These are phyloP conservation scores for Lagorchestes hirsutus DNA, from an alignment of 2,797 vertebrate genomes.

Conservation along the genomic window DNA sequence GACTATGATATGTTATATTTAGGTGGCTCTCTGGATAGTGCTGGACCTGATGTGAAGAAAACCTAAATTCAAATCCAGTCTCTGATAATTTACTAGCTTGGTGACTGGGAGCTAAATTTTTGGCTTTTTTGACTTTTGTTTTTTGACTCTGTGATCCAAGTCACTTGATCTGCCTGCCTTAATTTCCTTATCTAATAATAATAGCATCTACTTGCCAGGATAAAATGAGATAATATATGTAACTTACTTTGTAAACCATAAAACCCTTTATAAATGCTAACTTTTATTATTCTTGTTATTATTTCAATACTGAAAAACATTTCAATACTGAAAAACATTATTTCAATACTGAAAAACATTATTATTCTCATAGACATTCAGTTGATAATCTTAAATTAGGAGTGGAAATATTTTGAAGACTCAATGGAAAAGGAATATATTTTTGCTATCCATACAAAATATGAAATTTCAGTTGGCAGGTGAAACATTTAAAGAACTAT, in stretches of 20 bases:
- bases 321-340: not conserved
- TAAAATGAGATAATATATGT: not conserved
- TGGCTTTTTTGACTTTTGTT: not conserved
- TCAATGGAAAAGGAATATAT: not conserved
- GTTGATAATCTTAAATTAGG: not conserved
- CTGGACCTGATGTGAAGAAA: not conserved
- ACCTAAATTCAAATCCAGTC: not conserved
- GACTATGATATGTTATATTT: not conserved
- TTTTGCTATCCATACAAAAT: not conserved
- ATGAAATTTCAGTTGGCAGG: not conserved
- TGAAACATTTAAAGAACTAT: slow-evolving; percentile 42
- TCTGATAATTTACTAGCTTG: not conserved
- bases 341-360: not conserved
- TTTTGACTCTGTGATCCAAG: not conserved
- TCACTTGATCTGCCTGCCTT: not conserved
- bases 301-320: not conserved
- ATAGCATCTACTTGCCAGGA: not conserved
- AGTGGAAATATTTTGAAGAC: not conserved
- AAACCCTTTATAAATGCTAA: not conserved
- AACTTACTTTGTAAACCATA: not conserved
- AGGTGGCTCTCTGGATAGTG: not conserved
- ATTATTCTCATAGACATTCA: not conserved
- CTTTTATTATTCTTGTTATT: not conserved
- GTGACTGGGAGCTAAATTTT: not conserved
- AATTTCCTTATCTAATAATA: not conserved